These are phyloP conservation scores for Mus pahari DNA, from an alignment of 2,113 vertebrate genomes.

Conservation along the genomic window DNA sequence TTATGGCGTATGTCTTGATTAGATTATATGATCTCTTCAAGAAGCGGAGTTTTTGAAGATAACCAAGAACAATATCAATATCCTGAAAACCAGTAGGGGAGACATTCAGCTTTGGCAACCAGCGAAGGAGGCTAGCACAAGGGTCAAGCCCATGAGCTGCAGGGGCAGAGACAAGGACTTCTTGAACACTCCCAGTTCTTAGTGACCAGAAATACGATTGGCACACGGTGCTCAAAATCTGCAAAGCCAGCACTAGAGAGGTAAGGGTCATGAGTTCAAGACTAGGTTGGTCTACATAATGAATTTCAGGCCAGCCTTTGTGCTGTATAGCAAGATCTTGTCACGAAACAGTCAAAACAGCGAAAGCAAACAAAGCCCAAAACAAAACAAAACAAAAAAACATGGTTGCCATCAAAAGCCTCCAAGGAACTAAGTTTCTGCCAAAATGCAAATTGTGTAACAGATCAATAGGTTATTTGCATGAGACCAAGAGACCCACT, in stretches of 20 bases:
- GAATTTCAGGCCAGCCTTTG: background rate
- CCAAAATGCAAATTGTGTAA: conserved; percentile 2
- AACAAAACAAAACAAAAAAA: background rate
- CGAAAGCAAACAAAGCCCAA: background rate
- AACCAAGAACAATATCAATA: background rate
- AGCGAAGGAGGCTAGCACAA: background rate
- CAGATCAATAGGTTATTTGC: background rate
- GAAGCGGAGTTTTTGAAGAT: background rate
- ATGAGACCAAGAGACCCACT: background rate
- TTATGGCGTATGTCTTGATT: background rate
- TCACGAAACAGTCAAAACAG: background rate
- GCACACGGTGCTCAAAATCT: background rate
- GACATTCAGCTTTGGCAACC: background rate
- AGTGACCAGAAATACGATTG: background rate
- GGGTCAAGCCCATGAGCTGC: background rate
- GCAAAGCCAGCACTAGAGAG: background rate
- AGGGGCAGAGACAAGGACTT: background rate
- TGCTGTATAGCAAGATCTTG: background rate
- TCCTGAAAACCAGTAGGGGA: background rate
- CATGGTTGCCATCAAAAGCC: background rate
- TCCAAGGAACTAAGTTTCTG: background rate
- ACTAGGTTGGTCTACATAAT: background rate
- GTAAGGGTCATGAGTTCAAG: background rate
- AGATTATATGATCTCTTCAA: background rate
- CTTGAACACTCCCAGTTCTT: background rate